These are phyloP conservation scores for Sternotherus odoratus DNA, from an alignment of 2,797 vertebrate species.

Conservation along the genomic window DNA sequence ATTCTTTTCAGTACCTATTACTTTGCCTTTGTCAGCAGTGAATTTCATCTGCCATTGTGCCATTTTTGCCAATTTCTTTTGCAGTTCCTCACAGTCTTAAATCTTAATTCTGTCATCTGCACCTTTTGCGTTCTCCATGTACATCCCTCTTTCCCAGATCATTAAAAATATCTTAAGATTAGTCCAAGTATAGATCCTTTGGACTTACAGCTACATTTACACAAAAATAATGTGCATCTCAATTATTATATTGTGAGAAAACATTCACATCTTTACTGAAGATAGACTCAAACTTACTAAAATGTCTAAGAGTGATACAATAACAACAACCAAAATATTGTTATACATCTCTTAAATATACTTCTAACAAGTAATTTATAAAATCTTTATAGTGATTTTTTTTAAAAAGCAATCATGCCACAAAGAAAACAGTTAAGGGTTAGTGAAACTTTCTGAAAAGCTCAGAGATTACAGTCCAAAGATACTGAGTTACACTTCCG, in stretches of 20 bases:
- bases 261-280: not conserved
- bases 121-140: not conserved
- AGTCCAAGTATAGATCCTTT: not conserved
- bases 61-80: not conserved
- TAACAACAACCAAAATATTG: not conserved
- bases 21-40: not conserved
- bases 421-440: not conserved
- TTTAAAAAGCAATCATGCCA: not conserved
- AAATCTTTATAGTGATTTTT: not conserved
- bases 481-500: not conserved
- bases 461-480: not conserved
- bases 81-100: not conserved
- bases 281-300: not conserved
- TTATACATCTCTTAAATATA: not conserved
- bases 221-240: not conserved
- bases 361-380: not conserved
- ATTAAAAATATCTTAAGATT: slow-evolving; percentile 32
- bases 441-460: not conserved
- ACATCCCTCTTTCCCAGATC: slow-evolving; percentile 6
- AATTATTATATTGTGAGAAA: not conserved
- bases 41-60: not conserved
- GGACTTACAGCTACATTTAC: not conserved
- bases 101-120: slow-evolving; percentile 13
- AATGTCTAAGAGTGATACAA: not conserved
- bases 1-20: not conserved